Base-by-base conservation (phyloP, 1,140 invertebrate species). In the Muscidifurax raptorellus region DNA sequence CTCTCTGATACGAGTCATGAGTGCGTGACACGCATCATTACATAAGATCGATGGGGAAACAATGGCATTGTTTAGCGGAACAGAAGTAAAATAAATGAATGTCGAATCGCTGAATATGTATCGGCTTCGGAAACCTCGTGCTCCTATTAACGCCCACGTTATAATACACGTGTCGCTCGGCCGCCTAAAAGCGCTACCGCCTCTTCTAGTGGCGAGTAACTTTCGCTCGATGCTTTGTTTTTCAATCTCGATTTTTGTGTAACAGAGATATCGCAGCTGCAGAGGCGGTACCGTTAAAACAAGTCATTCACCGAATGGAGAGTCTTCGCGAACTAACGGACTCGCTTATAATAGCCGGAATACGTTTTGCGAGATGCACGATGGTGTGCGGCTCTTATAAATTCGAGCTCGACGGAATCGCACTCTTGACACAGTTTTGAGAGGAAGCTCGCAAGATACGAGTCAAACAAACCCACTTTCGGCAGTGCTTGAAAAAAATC, bases 391-490 rank as follows among this genome's bases (percentile, higher is more conserved):
- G 18, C 18, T 69, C 32, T 40, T 74, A 18, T 47, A 76, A 22
- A 40, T 64, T 15, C 18, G 28, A 4, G 66, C 77, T 79, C 30
- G 30, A 47, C 36, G 12, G 18, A 77, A 15, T 64, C 77, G 66
- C 67, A 36, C 79, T 47, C 47, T 71, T 80, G 79, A 71, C 79
- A 69, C 67, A 80, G 36, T 80, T 80, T 13, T 40, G 27, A 44
- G 32, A 18, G 25, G 25, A 13, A 18, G 18, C 27, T 15, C 6
- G 18, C 18, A 7, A 59, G 18, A 59, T 52, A 27, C 40, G 27
- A 36, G 66, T 71, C 30, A 71, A 80, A 80, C 66, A 32, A 79
- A 71, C 66, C 79, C 64, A 80, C 79, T 80, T 47, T 71, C 64
- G 22, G 22, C 2, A 2, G 9, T 25, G 15, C 72, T 10, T 36